These are phyloP conservation scores for Oryzias celebensis DNA, from an alignment of 2,113 vertebrate species.

Conservation along the genomic window DNA sequence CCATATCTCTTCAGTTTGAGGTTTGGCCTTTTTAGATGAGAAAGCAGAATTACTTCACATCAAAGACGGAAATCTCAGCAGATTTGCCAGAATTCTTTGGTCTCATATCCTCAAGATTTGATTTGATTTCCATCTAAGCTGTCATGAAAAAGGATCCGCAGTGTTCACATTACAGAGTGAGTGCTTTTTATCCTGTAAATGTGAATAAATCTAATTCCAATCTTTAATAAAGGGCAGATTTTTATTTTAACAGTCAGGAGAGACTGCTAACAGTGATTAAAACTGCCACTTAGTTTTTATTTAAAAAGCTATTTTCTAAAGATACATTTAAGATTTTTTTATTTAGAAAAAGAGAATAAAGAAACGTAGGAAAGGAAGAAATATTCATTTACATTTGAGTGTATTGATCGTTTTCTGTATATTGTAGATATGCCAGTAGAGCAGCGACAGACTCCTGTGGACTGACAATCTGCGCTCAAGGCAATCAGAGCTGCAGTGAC, in stretches of 20 bases:
- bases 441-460: conserved; percentile 51
- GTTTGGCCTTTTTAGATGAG: conserved; percentile 61
- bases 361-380: not conserved
- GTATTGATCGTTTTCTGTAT: conserved; percentile 2
- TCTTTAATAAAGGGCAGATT: conserved; percentile 46
- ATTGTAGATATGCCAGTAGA: conserved; percentile 39
- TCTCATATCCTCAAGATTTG: conserved; percentile 58
- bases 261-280: conserved; percentile 53
- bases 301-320: conserved; percentile 10
- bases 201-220: conserved; percentile 57
- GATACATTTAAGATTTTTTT: conserved; percentile 1
- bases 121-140: conserved; percentile 69
- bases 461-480: conserved; percentile 71
- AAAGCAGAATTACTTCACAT: conserved; percentile 55
- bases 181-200: conserved; percentile 57
- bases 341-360: not conserved
- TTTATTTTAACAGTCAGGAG: conserved; percentile 57
- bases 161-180: conserved; percentile 54
- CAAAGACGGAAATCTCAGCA: conserved; percentile 47
- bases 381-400: not conserved
- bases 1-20: conserved; percentile 46
- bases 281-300: conserved; percentile 41
- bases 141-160: conserved; percentile 58
- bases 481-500: conserved; percentile 61
- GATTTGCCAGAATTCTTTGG: conserved; percentile 60